Percentiles rank a stretch among this genome's conserved stretches.
Conservation (phyloP, 2,888 invertebrate species). For the Petrolisthes manimaculis region DNA sequence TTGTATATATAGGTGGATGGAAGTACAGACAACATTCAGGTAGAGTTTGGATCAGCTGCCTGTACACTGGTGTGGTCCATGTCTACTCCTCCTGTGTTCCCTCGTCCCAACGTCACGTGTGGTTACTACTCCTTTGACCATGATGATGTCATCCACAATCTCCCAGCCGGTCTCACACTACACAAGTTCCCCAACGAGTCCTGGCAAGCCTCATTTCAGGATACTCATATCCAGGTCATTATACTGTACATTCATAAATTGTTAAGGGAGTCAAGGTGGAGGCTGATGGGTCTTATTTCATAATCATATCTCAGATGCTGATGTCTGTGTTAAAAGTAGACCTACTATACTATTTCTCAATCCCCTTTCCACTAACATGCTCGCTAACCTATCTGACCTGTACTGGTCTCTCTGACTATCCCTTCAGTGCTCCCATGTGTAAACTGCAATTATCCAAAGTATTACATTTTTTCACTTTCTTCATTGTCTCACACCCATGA, state of each 20-base stretch:
- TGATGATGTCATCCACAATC: slow-evolving; percentile 45
- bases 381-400: too few relatives aligned
- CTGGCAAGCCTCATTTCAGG: slow-evolving; percentile 55
- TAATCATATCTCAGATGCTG: too few relatives aligned
- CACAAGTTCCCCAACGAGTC: slow-evolving; percentile 55
- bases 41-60: slow-evolving; percentile 30
- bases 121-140: slow-evolving; percentile 60
- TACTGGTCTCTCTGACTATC: too few relatives aligned
- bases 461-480: too few relatives aligned
- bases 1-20: background rate
- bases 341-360: too few relatives aligned
- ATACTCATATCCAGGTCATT: slow-evolving; percentile 55
- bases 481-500: too few relatives aligned
- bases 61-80: slow-evolving; percentile 64
- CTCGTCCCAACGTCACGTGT: slow-evolving; percentile 59
- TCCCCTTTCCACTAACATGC: too few relatives aligned
- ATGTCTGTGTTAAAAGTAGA: too few relatives aligned
- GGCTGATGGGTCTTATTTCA: background rate
- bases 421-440: too few relatives aligned
- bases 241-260: too few relatives aligned
- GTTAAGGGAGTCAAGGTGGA: background rate
- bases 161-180: slow-evolving; percentile 60
- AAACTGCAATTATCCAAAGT: too few relatives aligned
- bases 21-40: background rate
- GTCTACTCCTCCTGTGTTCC: slow-evolving; percentile 60